phyloP scores from a whole-genome alignment of 2,797 vertebrate genomes.

The Danio kyathit region DNA sequence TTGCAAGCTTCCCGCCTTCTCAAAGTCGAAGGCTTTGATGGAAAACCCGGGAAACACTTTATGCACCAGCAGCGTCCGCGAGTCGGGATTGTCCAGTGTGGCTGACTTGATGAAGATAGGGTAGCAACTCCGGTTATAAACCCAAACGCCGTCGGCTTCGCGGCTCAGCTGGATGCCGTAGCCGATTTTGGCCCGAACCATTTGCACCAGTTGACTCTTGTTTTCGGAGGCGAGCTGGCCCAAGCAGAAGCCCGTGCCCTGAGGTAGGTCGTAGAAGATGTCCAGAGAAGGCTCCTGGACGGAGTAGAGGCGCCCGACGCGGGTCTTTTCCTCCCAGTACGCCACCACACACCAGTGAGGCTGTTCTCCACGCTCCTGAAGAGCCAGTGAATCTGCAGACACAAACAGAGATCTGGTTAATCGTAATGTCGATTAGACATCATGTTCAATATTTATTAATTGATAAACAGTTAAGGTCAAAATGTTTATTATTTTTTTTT shows the following conservation, averaged over 20 bases:
- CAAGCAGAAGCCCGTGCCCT: slow-evolving; percentile 99
- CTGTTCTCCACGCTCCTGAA: slow-evolving; percentile 91
- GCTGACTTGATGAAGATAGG: slow-evolving; percentile 99
- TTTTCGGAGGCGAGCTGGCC: slow-evolving; percentile 97
- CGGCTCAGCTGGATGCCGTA: slow-evolving; percentile 96
- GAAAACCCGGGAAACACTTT: slow-evolving; percentile 98
- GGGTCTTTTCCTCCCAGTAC: slow-evolving; percentile 98
- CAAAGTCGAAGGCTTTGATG: slow-evolving; percentile 98
- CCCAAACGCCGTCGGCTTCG: slow-evolving; percentile 96
- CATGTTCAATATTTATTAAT: neutral
- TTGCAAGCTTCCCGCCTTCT: slow-evolving; percentile 94
- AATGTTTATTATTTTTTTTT: too few relatives aligned
- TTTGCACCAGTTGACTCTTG: slow-evolving; percentile 96
- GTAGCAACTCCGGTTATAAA: slow-evolving; percentile 98
- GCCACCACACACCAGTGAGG: slow-evolving; percentile 99
- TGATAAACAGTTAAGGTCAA: too few relatives aligned
- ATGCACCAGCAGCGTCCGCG: slow-evolving; percentile 94
- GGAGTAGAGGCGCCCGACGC: slow-evolving; percentile 96
- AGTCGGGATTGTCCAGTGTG: slow-evolving; percentile 99
- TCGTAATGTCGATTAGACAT: neutral
- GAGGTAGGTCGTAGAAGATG: slow-evolving; percentile 99
- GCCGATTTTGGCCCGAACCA: slow-evolving; percentile 96
- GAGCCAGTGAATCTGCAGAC: slow-evolving; percentile 88
- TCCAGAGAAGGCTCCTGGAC: slow-evolving; percentile 98
- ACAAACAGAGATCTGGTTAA: slow-evolving; percentile 24